These are phyloP conservation scores for Brenthis daphne DNA, from an alignment of 2,888 invertebrate species.

Conservation along the genomic window DNA sequence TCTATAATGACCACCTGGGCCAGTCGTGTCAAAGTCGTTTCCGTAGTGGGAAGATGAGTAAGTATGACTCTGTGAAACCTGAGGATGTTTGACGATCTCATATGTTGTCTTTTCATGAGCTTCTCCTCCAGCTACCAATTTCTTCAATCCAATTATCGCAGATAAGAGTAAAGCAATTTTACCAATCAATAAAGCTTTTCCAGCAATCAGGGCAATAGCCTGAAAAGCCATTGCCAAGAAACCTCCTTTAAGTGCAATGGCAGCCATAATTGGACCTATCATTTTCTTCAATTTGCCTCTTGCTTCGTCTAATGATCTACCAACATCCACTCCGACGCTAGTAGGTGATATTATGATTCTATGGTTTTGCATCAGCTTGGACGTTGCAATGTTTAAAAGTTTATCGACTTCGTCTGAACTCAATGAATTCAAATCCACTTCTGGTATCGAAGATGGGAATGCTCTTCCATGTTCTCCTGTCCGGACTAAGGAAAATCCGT, in stretches of 20 bases:
- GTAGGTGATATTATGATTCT: constrained; percentile 79
- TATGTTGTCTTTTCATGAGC: constrained; percentile 90
- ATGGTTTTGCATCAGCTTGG: constrained; percentile 83
- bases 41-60: constrained; percentile 87
- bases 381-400: constrained; percentile 79
- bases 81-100: constrained; percentile 93
- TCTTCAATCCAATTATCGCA: constrained; percentile 90
- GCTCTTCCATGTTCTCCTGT: constrained; percentile 71
- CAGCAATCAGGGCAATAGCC: constrained; percentile 88
- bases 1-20: constrained; percentile 83
- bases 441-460: constrained; percentile 76
- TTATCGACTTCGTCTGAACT: constrained; percentile 84
- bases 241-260: constrained; percentile 86
- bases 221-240: constrained; percentile 89
- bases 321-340: constrained; percentile 67
- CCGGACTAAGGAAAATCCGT: constrained; percentile 83
- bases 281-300: constrained; percentile 85
- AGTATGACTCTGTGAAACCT: constrained; percentile 88
- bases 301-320: constrained; percentile 78
- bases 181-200: constrained; percentile 90
- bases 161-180: constrained; percentile 91
- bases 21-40: constrained; percentile 82
- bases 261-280: constrained; percentile 85
- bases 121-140: constrained; percentile 85
- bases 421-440: constrained; percentile 83